Conservation (phyloP, 2,113 vertebrate species). For the Eulemur macaco region DNA sequence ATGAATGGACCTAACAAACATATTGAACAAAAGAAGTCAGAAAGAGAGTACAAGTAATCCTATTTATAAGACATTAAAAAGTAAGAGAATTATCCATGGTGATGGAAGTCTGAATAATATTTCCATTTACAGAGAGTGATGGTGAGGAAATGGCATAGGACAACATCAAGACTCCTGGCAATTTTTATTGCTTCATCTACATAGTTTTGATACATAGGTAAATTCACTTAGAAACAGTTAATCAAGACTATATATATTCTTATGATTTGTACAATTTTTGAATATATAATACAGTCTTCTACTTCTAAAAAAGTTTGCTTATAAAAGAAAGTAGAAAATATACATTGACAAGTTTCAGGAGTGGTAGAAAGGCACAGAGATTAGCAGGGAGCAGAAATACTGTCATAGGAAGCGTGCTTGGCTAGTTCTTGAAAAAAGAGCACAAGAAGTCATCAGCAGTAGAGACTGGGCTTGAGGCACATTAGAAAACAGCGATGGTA, state of each 20-base stretch:
- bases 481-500: background rate
- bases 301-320: background rate
- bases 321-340: background rate
- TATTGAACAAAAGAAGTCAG: background rate
- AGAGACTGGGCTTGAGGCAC: background rate
- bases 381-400: background rate
- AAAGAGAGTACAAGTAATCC: background rate
- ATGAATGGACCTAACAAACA: background rate
- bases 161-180: background rate
- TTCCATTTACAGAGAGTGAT: background rate
- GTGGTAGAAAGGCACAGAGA: background rate
- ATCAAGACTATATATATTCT: background rate
- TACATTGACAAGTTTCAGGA: background rate
- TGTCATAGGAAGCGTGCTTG: background rate
- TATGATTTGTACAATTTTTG: background rate
- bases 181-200: constrained; percentile 12
- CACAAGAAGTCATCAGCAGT: background rate
- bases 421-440: background rate
- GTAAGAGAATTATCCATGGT: background rate
- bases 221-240: background rate
- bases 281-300: background rate
- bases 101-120: background rate
- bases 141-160: background rate
- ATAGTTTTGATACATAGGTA: background rate
- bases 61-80: background rate